Evolutionary conservation across 1,140 invertebrate genomes (phyloP), one percentile per base, ranked within the genome.

Genomic region (Heliconius hermathena): DNA sequence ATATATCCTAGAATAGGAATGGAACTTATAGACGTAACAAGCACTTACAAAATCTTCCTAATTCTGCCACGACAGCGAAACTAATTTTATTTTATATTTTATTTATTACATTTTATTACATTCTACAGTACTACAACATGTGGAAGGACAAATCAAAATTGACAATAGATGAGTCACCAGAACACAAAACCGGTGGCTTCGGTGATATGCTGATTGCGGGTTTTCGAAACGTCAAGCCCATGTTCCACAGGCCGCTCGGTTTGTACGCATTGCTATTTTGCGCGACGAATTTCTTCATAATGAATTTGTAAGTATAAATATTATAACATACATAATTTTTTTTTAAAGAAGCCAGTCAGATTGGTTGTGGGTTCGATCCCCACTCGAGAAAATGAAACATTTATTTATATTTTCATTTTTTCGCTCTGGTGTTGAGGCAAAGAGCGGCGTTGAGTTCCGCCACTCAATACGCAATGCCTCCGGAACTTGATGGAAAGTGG

Each of bases 171-270:
- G 83, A 85, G 54, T 36, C 73, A 1, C 75, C 80, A 6, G 86
- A 84, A n/a, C 46, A 33, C 11, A 72, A 46, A 41, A 60, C 46
- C 33, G 79, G 81, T 49, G 36, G 60, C 1, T 72, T 83, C 20
- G 16, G 78, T 13, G 66, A 84, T 70, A 85, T 91, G 74, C 77
- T 93, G 20, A 18, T 82, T 0, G 74, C 49, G 1, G 87, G 89
- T 3, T 83, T 94, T 1, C 85, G 84, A 4, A 91, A 91, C 38
- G 81, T 90, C 8, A 94, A 91, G 71, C 87, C 90, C 0, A 83
- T 93, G 84, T 89, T 91, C 38, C 75, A 52, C 2, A 91, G 81
- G 76, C 91, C 92, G 0, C 80, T 92, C 8, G 73, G 88, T 1
- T 36, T 82, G 1, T 87, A 89, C 52, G 76, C 91, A 0, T 66